A percentile compares a stretch with the other conserved stretches of the same genome.
Conservation (phyloP, 2,113 vertebrate species). For the Oreochromis niloticus region DNA sequence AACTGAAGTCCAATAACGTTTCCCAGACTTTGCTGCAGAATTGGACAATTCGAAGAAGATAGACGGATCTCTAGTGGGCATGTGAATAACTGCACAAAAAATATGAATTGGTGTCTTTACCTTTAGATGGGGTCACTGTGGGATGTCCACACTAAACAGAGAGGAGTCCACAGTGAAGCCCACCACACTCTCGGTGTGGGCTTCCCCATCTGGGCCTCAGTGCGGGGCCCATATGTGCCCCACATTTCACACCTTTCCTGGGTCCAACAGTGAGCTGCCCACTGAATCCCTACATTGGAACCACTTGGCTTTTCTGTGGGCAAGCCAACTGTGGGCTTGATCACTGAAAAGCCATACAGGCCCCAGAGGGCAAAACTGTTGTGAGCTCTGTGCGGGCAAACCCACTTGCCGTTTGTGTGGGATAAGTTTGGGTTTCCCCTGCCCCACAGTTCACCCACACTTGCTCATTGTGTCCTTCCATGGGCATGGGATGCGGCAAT, state of each 20-base stretch:
- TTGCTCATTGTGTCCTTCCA: rapidly evolving
- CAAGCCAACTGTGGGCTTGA: not conserved
- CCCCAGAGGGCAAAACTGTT: not conserved
- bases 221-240: not conserved
- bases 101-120: no score
- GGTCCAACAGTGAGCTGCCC: rapidly evolving
- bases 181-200: no score
- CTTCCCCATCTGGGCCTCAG: not conserved
- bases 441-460: not conserved
- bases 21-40: not conserved
- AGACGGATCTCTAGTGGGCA: not conserved
- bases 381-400: not conserved
- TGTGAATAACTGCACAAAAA: not conserved
- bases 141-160: no score
- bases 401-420: not conserved
- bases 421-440: not conserved
- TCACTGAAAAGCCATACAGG: not conserved
- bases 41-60: not conserved
- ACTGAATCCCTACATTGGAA: not conserved
- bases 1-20: not conserved
- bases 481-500: not conserved
- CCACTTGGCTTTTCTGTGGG: not conserved
- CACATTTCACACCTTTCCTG: rapidly evolving
- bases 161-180: no score
- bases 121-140: not conserved